Base-by-base conservation (phyloP, 2,888 invertebrate genomes). In the Fragum whitleyi region DNA sequence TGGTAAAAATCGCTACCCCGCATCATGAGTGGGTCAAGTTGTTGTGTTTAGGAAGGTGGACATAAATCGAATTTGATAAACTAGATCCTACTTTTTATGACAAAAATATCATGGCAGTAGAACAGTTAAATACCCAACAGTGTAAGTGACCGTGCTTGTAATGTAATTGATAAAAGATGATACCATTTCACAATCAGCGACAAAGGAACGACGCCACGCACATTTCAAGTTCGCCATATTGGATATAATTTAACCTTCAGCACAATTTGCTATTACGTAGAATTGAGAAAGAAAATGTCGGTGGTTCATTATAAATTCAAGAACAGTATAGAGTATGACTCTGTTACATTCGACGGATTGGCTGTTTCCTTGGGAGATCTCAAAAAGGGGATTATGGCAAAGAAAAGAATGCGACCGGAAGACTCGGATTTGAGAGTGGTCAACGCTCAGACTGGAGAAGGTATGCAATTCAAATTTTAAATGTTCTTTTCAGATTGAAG, bases 231-330 rank as follows among this genome's bases (percentile, higher is more conserved):
- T 62, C n/a, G 32, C 62, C 32, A 62, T 6, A 32, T 32, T 32
- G 19, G 62, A 62, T 16, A 62, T 23, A 57, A 26, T 32, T 32
- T n/a, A n/a, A 21, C 36, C 36, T 32, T 36, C 62, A n/a, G n/a
- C 7, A 14, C 19, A 26, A 14, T 26, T 6, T 19, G 29, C 1
- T 23, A 28, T 9, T 11, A 1, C 28, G 62, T 28, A 1, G 9
- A 1, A 16, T 0, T 3, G 9, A 6, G 36, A 21, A 39, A n/a
- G 21, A n/a, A 32, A 9, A 95, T 94, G 94, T 94, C 95, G 97
- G 98, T 98, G 92, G 98, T 99, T 88, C 99, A 99, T 95, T 99
- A 99, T 95, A 99, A 99, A 95, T 99, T 99, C 94, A 99, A 99
- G 95, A 98, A 98, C 92, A 97, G 98, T 82, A 95, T 98, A 93